Evolutionary conservation across 2,113 vertebrate genomes (phyloP), one percentile per base, ranked within the genome.

Genomic region (Notarius quadriscutis): DNA sequence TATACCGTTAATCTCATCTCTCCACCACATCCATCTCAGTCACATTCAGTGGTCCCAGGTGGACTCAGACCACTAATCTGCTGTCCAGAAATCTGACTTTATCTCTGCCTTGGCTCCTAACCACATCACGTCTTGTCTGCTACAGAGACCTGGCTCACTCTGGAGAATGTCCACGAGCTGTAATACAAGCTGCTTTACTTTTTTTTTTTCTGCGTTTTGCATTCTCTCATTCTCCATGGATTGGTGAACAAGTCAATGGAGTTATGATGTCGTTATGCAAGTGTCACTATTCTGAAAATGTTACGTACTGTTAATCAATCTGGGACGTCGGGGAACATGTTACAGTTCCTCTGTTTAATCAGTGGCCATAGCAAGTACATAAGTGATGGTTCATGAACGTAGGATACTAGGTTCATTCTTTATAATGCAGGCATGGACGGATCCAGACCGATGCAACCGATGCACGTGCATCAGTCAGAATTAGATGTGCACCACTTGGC

Each of bases 1-100:
- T 58, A 60, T 58, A 34, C 27, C 4, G 55, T 81, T 81, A 81
- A 81, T 81, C 78, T 80, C 78, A 58, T 80, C 78, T 55, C 27
- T 18, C 27, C 78, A 81, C 53, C 55, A 81, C 55, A 58, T 60
- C 78, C 55, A 60, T 81, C 78, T 81, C 55, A 15, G 48, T 15
- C 74, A 5, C 18, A 77, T 77, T 51, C 50, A 30, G 10, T 57
- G 77, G 77, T 79, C 77, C 77, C 77, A 79, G 77, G 77, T 79
- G 53, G 77, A 53, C 2, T 79, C 7, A 20, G 78, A 25, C 17
- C 4, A 17, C 55, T 81, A 81, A 81, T 81, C 78, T 81, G 78
- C 55, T 81, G 55, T 81, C 78, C 55, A 81, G 78, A 81, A 81
- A 81, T 17, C 78, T 27, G 10, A 34, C 53, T 58, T 58, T 34